Evolutionary conservation across 2,113 vertebrate species (phyloP).

Genomic region (Apistogramma diplotaenia): DNA sequence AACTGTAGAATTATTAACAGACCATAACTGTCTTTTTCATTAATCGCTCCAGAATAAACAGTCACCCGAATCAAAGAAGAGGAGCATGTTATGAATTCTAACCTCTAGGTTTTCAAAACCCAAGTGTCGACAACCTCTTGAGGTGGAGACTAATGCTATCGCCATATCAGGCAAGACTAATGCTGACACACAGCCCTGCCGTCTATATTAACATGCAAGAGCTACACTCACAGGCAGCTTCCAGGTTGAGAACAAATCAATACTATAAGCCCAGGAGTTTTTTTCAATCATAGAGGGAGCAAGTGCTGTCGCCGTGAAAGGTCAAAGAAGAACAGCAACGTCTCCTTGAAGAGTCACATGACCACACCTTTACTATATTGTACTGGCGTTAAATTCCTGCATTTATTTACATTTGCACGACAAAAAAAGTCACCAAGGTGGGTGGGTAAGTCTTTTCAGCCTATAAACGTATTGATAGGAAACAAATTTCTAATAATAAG

Average conservation of each 20-base stretch:
- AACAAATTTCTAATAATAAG: neutral
- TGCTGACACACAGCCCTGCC: neutral
- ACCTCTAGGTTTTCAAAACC: neutral
- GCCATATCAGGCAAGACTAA: neutral
- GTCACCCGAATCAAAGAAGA: neutral
- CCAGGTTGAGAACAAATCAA: slow-evolving; percentile 55
- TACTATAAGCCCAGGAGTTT: slow-evolving; percentile 29
- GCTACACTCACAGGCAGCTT: slow-evolving; percentile 24
- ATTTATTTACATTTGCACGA: neutral
- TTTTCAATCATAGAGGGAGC: slow-evolving; percentile 17
- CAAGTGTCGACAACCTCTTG: neutral
- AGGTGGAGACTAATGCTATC: slow-evolving; percentile 6
- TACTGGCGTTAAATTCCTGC: neutral
- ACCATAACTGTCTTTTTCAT: neutral
- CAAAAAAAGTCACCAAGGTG: neutral
- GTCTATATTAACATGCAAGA: slow-evolving; percentile 1
- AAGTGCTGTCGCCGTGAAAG: neutral
- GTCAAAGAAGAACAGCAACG: slow-evolving; percentile 21
- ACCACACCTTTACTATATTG: neutral
- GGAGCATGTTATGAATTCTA: neutral
- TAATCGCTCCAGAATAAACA: neutral
- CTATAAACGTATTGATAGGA: no score
- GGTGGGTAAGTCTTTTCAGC: no score
- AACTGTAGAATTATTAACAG: neutral
- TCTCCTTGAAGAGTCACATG: neutral